Evolutionary conservation across 2,797 vertebrate species (phyloP), one percentile per base, ranked within the genome.

Genomic region (Acrossocheilus fasciatus): DNA sequence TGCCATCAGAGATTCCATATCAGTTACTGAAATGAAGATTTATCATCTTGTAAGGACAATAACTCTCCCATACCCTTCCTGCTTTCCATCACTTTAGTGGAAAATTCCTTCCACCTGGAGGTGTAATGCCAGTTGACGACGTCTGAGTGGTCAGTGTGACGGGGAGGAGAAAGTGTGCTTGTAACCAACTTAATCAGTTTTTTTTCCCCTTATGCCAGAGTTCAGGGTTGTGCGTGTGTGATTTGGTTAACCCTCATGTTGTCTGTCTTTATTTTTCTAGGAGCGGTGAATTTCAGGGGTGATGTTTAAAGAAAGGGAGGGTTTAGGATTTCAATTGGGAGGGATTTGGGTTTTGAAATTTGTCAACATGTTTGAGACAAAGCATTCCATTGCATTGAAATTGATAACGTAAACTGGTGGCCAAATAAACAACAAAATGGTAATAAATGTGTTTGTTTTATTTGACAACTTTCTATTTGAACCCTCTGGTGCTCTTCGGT

Each of bases 341-440:
- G 77, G 85, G 68, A 62, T 72, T 87, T 82, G 30, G 81, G 59
- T 69, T 86, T 74, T 87, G 73, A 88, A 76, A 68, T 84, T 18
- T 74, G n/a, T 39, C 14, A 66, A 73, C 30, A 8, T 54, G 52
- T 91, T 93, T 92, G 54, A 50, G 85, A 82, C 15, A 77, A 94
- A 95, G 95, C 97, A 94, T 97, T 97, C 97, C 95, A 92, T 96
- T 96, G 95, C 94, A 95, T 91, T 94, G 91, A 96, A 94, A 94
- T 95, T 93, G 93, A 95, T 95, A 95, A 95, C 77, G 57, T 92
- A 45, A 91, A 96, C 95, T 95, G 96, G 97, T 96, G 97, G 97
- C 97, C 96, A 97, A 97, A 97, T 97, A 98, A 99, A 98, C 91
- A 91, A 93, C 92, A 96, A 96, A 96, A 96, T 87, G 41, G 83